Conservation (phyloP, 1,140 invertebrate species). For the Steinernema khuongi region DNA sequence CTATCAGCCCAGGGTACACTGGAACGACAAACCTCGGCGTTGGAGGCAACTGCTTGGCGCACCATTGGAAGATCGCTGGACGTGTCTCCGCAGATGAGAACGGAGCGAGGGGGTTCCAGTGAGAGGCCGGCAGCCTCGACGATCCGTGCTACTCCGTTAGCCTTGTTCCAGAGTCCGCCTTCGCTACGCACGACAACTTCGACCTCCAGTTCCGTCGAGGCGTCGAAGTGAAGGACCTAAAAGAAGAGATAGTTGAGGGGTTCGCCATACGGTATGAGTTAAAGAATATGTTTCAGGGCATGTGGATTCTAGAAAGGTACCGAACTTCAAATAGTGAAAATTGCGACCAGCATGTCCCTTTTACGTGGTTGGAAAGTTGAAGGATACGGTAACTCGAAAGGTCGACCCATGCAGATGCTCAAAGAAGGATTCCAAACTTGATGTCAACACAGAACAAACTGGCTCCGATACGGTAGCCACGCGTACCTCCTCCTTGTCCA, state of each 20-base stretch:
- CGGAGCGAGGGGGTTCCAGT: constrained; percentile 40
- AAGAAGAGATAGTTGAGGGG: constrained; percentile 24
- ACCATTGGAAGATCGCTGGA: constrained; percentile 55
- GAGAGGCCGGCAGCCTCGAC: constrained; percentile 47
- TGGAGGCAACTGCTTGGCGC: constrained; percentile 35
- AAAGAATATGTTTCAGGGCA: no score
- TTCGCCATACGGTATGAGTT: constrained; percentile 4
- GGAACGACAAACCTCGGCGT: constrained; percentile 37
- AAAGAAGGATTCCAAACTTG: no score
- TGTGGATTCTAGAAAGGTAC: no score
- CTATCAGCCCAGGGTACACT: neutral
- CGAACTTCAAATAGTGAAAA: no score
- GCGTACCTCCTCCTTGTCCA: no score
- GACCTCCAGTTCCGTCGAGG: constrained; percentile 53
- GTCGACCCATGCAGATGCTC: neutral
- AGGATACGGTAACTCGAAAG: no score
- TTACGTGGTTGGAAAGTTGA: no score
- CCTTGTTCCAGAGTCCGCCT: constrained; percentile 56
- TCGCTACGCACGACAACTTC: constrained; percentile 53
- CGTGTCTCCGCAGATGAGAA: constrained; percentile 57
- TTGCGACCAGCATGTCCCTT: no score
- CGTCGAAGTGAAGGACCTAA: constrained; percentile 51
- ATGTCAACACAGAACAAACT: no score
- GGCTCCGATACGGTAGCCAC: no score
- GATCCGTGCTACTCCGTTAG: constrained; percentile 48